Evolutionary conservation across 2,888 invertebrate species (phyloP), one percentile per base, ranked within the genome.

Genomic region (Drosophila melanocephala): DNA sequence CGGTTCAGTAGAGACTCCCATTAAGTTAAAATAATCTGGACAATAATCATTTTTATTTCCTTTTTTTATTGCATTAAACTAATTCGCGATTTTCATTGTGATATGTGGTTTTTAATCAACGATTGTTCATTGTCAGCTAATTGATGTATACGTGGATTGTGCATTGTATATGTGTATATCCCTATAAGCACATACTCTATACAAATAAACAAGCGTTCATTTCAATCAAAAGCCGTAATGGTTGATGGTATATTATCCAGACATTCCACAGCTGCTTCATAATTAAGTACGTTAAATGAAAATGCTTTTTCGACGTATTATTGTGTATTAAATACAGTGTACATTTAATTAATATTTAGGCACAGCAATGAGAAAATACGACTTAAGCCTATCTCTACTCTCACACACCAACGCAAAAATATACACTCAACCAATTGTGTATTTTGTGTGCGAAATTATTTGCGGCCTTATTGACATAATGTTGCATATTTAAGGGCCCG

Each of bases 401-500:
- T 51, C 57, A 47, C 57, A 53, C 30, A 30, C 30, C 35, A 61
- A 4, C 32, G 42, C 56, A 66, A 32, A 60, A 53, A 66, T 52
- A 72, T 47, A 55, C 52, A 62, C 32, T 14, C 30, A 58, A 64
- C 65, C 42, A 60, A 50, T 70, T 52, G 73, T 59, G 75, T 72
- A 72, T 14, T 35, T 35, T 76, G 75, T 57, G 73, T 2, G 9
- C 37, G 37, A 37, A 44, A 22, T 12, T 79, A 77, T 75, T 75
- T 82, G 70, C 9, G 61, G 83, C 58, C 71, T 64, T 84, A 72
- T 87, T 80, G 83, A 87, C 78, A 80, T 58, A 67, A 70, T 74
- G 63, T 65, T 73, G 72, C 65, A 75, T 74, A 63, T 75, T 85
- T 79, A 77, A 72, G 50, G 72, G 61, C 62, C 55, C 26, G 55